phyloP scores from a whole-genome alignment of 1,140 invertebrate genomes.

The Dendroctonus valens region DNA sequence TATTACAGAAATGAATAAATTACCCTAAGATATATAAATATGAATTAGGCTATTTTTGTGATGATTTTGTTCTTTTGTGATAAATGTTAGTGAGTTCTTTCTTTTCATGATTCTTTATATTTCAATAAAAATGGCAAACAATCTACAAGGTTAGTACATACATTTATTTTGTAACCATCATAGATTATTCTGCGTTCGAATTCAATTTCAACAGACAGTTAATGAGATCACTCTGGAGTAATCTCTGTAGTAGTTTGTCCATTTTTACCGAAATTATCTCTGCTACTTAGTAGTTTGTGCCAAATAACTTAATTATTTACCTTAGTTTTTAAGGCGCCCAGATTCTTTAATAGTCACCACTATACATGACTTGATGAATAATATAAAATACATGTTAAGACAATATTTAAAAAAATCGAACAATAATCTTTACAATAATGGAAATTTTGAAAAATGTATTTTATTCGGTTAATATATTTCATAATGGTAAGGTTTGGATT shows the following conservation, averaged over 20 bases:
- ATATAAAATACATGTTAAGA: conserved; percentile 21
- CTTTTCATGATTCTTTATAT: neutral
- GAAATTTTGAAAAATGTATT: neutral
- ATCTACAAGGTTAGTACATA: conserved; percentile 1
- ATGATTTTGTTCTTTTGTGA: conserved; percentile 19
- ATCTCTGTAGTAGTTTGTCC: neutral
- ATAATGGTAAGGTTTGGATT: too few relatives aligned
- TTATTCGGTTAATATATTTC: too few relatives aligned
- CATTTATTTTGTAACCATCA: neutral
- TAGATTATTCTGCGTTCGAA: too few relatives aligned
- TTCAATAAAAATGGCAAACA: neutral
- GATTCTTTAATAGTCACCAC: conserved; percentile 3
- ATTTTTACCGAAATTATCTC: neutral
- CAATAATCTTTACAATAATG: conserved; percentile 26
- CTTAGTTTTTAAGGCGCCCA: neutral
- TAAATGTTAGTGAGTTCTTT: conserved; percentile 12
- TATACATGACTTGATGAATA: neutral
- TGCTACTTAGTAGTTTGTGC: conserved; percentile 15
- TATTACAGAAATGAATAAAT: conserved; percentile 2
- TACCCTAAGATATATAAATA: conserved; percentile 7
- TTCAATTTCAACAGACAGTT: too few relatives aligned
- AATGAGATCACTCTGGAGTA: too few relatives aligned
- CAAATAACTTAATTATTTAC: conserved; percentile 16
- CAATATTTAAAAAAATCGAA: conserved; percentile 25
- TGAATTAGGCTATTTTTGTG: conserved; percentile 13